Evolutionary conservation across 1,140 invertebrate species (phyloP).

Genomic region (Ridgeia piscesae): DNA sequence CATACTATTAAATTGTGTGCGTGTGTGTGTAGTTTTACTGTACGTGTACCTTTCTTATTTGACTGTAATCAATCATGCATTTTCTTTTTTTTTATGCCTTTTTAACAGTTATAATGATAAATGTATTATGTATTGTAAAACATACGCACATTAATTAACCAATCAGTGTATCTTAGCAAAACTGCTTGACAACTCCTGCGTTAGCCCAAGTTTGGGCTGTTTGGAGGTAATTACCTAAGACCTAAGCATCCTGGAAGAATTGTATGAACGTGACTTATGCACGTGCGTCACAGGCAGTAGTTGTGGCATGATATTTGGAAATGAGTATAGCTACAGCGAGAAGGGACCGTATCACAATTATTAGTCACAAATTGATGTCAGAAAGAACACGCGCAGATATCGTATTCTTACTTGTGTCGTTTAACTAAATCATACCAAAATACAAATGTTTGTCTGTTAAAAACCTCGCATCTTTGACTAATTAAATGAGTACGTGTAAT

Average conservation of each 20-base stretch:
- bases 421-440: background rate
- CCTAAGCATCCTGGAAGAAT: background rate
- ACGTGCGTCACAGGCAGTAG: background rate
- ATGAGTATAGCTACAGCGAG: background rate
- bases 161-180: background rate
- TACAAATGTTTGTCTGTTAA: background rate
- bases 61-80: no score
- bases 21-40: no score
- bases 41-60: no score
- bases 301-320: background rate
- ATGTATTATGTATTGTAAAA: background rate
- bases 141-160: background rate
- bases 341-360: background rate
- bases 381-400: background rate
- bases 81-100: no score
- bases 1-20: no score
- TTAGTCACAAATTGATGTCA: background rate
- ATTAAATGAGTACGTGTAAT: background rate
- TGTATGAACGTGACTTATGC: background rate
- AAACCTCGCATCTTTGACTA: background rate
- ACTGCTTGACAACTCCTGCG: background rate
- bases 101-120: no score
- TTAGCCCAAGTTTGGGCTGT: no score
- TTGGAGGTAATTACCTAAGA: no score
- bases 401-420: background rate